Base-by-base conservation (phyloP, 2,797 vertebrate genomes). In the Atherinosoma microstoma region DNA sequence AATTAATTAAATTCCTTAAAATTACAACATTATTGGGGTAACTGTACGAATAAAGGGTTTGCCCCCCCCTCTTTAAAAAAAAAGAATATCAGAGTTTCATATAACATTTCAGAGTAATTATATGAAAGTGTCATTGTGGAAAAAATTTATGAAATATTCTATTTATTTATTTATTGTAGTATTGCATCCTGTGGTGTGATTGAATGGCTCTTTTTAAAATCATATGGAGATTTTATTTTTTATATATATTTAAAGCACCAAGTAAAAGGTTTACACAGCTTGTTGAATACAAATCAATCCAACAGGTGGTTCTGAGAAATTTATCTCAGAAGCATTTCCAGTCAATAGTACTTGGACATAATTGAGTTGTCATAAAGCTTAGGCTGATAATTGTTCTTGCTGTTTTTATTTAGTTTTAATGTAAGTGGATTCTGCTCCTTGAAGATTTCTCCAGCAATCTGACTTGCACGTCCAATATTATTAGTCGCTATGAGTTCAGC, bases 401-500 rank as follows among this genome's bases (percentile, higher is more conserved):
- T 94, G 90, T 94, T 94, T 94, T 95, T 93, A 94, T 90, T 94
- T 94, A 94, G 93, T 96, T 84, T 95, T 94, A 95, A 94, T 94
- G 87, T 97, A 97, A 97, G 95, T 96, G 94, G 96, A 96, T 97
- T 96, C 94, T 84, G 86, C 91, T 93, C 90, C 87, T 83, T 89
- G 91, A 92, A 94, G 94, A 94, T 96, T 93, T 93, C 94, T 94
- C 94, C 93, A 91, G 86, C 82, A 4, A 81, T 91, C 93, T 91
- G 93, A 93, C 94, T 95, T 84, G 90, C 92, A 94, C 93, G 95
- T 95, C 95, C 95, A 94, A 94, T 96, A 96, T 96, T 96, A 96
- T 96, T 96, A 97, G 95, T 92, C 93, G 95, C 94, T 95, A 93
- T 96, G 94, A 94, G 94, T 96, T 97, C 94, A 96, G 94, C 95